Conservation (phyloP, 2,113 vertebrate species). For the Nycticorax nycticorax region DNA sequence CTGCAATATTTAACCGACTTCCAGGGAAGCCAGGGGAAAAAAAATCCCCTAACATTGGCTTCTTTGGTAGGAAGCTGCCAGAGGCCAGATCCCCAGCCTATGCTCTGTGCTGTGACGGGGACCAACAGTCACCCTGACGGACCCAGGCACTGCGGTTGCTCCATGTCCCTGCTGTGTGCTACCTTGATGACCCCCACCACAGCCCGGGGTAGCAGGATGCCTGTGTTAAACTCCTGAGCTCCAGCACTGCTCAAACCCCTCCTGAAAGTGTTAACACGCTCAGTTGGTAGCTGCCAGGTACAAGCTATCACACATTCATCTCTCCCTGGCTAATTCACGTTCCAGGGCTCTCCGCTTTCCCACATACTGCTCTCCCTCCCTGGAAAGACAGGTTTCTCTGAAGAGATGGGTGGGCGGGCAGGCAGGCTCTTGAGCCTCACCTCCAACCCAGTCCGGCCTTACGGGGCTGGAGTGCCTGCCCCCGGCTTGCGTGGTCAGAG, state of each 20-base stretch:
- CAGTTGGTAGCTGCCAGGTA: slow-evolving; percentile 54
- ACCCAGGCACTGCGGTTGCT: neutral
- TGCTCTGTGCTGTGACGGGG: neutral
- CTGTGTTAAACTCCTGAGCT: neutral
- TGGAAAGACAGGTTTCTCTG: slow-evolving; percentile 66
- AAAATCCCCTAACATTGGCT: neutral
- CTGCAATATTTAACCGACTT: neutral
- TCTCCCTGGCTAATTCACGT: slow-evolving; percentile 53
- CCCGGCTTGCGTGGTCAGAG: neutral
- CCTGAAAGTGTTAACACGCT: slow-evolving; percentile 47
- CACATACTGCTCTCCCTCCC: slow-evolving; percentile 59
- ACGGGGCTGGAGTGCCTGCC: neutral
- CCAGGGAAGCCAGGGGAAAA: neutral
- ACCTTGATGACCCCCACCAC: neutral
- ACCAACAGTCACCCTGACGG: neutral
- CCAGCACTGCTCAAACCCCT: neutral
- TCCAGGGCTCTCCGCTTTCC: slow-evolving; percentile 63
- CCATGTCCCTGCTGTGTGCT: neutral
- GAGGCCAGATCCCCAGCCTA: neutral
- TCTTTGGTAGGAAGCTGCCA: neutral
- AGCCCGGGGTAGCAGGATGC: neutral
- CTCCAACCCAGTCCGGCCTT: neutral
- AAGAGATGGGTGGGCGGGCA: slow-evolving; percentile 5
- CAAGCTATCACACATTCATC: slow-evolving; percentile 66
- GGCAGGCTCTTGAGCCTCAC: neutral